phyloP scores from a whole-genome alignment of 2,888 invertebrate species.

The Isotomurus palustris region DNA sequence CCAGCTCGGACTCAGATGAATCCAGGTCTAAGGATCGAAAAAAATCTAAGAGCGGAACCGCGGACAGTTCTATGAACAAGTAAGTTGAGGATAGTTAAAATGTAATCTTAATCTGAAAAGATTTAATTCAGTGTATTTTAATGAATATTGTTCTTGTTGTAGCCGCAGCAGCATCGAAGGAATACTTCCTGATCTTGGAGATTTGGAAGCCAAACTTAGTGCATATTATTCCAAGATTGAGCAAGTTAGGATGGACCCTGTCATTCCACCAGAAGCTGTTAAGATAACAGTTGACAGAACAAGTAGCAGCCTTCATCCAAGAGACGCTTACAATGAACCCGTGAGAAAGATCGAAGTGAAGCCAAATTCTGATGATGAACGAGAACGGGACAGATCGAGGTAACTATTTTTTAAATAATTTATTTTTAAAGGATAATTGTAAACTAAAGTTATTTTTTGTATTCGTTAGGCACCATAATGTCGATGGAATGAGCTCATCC shows the following conservation, averaged over 20 bases:
- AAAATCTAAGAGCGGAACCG: slow-evolving; percentile 26
- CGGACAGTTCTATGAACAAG: background rate
- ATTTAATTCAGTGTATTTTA: background rate
- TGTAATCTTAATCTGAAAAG: background rate
- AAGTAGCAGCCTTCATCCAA: background rate
- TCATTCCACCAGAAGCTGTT: slow-evolving; percentile 15
- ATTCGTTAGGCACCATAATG: background rate
- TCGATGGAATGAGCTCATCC: background rate
- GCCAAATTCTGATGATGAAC: too few species aligned
- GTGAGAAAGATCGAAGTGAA: slow-evolving; percentile 24
- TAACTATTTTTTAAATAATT: too few species aligned
- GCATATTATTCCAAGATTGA: slow-evolving; percentile 74
- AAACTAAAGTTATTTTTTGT: background rate
- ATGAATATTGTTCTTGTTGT: too few species aligned
- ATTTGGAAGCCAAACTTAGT: slow-evolving; percentile 69
- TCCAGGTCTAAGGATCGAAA: slow-evolving; percentile 25
- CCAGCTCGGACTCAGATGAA: slow-evolving; percentile 28
- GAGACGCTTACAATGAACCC: slow-evolving; percentile 22
- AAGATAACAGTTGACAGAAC: slow-evolving; percentile 17
- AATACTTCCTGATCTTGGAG: slow-evolving; percentile 66
- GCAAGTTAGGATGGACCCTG: slow-evolving; percentile 54
- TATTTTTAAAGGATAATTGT: background rate
- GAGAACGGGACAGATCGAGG: too few species aligned
- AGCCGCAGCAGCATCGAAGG: slow-evolving; percentile 3
- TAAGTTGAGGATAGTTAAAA: slow-evolving; percentile 8